A percentile compares a stretch with the other conserved stretches of the same genome.
phyloP scores from a whole-genome alignment of 1,140 invertebrate genomes.

The Gryon sp. region DNA sequence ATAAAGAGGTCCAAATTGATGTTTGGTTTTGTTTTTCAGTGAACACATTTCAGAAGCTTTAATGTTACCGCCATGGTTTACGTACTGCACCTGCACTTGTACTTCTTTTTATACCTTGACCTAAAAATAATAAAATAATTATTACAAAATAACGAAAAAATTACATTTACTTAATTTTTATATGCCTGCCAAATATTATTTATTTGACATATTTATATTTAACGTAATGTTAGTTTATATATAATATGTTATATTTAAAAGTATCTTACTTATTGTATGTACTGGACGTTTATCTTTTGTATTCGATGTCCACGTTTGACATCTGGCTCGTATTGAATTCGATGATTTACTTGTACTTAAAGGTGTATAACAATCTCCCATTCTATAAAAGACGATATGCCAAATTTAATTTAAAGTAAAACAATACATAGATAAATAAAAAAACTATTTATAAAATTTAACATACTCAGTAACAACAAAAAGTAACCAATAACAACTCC shows the following conservation, averaged over 20 bases:
- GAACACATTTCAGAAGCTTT: not conserved
- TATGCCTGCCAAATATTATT: no score
- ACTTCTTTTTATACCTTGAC: constrained; percentile 74
- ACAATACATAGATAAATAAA: constrained; percentile 1
- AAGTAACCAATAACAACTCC: no score
- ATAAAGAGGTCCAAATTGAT: constrained; percentile 2
- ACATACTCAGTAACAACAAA: no score
- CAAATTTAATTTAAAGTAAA: constrained; percentile 7
- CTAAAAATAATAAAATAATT: constrained; percentile 61
- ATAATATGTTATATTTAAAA: no score
- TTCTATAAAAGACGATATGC: constrained; percentile 61
- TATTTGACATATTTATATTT: no score
- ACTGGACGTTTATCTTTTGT: constrained; percentile 70
- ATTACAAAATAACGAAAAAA: constrained; percentile 24
- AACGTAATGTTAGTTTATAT: no score
- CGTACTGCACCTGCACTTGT: constrained; percentile 75
- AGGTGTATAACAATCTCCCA: constrained; percentile 62
- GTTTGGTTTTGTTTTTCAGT: not conserved
- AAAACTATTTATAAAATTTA: not conserved
- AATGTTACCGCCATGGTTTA: constrained; percentile 74
- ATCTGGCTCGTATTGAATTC: constrained; percentile 69
- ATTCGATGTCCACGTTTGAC: constrained; percentile 77
- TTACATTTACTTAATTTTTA: no score
- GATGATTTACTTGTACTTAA: constrained; percentile 55
- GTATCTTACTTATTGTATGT: constrained; percentile 68